Evolutionary conservation across 2,888 invertebrate species (phyloP).

Genomic region (Periphyllus acericola): DNA sequence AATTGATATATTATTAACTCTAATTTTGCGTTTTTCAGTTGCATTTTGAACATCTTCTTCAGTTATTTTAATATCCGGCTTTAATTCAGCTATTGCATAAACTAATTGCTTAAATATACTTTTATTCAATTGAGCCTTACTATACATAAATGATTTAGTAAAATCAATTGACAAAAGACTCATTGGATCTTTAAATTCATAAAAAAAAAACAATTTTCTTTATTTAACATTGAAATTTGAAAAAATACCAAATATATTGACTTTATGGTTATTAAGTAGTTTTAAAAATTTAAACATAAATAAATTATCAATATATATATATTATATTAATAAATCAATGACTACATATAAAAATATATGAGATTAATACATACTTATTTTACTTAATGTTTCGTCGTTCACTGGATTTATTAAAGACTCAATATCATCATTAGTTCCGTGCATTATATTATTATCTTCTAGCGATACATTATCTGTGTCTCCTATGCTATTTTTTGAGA

Average conservation of each 20-base stretch:
- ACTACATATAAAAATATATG: too few relatives aligned
- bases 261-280: too few relatives aligned
- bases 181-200: conserved; percentile 12
- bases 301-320: too few relatives aligned
- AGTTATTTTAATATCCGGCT: not conserved
- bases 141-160: not conserved
- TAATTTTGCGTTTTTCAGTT: not conserved
- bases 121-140: not conserved
- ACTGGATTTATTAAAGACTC: not conserved
- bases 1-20: conserved; percentile 13
- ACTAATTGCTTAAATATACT: not conserved
- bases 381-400: not conserved
- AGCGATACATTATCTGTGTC: too few relatives aligned
- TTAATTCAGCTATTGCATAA: not conserved
- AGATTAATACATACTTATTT: too few relatives aligned
- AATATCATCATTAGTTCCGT: not conserved
- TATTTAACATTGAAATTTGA: not conserved
- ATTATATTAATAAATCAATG: too few relatives aligned
- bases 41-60: conserved; percentile 3
- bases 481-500: not conserved
- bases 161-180: not conserved
- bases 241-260: too few relatives aligned
- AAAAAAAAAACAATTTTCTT: not conserved
- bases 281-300: too few relatives aligned
- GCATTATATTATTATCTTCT: not conserved